These are phyloP conservation scores for Sminthopsis crassicaudata DNA, from an alignment of 2,113 vertebrate species.

Conservation along the genomic window DNA sequence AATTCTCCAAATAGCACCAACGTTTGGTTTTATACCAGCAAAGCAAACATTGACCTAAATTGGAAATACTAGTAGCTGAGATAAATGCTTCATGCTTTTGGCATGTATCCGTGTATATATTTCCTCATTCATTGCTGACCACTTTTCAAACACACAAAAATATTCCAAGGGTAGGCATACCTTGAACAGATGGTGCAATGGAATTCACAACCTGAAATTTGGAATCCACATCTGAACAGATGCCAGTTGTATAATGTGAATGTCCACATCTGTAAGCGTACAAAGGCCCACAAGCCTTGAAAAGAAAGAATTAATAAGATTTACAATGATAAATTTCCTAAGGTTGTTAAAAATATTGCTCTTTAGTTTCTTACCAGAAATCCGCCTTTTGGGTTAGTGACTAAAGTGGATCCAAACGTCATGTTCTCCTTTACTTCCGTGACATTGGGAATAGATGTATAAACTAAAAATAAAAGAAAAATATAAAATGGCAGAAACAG, in stretches of 20 bases:
- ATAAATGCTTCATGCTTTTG: slow-evolving; percentile 80
- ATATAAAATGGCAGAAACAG: slow-evolving; percentile 75
- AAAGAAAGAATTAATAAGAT: slow-evolving; percentile 70
- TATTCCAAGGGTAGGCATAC: slow-evolving; percentile 83
- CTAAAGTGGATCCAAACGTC: slow-evolving; percentile 97
- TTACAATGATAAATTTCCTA: neutral
- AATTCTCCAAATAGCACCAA: slow-evolving; percentile 75
- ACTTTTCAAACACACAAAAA: slow-evolving; percentile 67
- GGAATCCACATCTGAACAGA: slow-evolving; percentile 95
- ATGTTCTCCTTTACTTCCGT: slow-evolving; percentile 98
- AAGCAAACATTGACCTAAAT: slow-evolving; percentile 90
- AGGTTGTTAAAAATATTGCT: neutral
- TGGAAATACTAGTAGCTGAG: slow-evolving; percentile 86
- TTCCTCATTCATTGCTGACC: slow-evolving; percentile 61
- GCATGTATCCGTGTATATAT: slow-evolving; percentile 84
- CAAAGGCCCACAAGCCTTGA: slow-evolving; percentile 96
- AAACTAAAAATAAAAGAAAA: slow-evolving; percentile 83
- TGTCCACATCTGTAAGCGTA: slow-evolving; percentile 96
- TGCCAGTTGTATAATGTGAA: slow-evolving; percentile 94
- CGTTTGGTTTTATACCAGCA: slow-evolving; percentile 77
- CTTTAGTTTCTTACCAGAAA: slow-evolving; percentile 92
- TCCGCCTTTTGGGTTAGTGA: slow-evolving; percentile 95
- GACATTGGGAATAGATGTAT: slow-evolving; percentile 92
- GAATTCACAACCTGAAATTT: slow-evolving; percentile 92
- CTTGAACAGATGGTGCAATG: slow-evolving; percentile 90